Evolutionary conservation across 2,113 vertebrate genomes (phyloP).

Genomic region (Sigmodon hispidus): DNA sequence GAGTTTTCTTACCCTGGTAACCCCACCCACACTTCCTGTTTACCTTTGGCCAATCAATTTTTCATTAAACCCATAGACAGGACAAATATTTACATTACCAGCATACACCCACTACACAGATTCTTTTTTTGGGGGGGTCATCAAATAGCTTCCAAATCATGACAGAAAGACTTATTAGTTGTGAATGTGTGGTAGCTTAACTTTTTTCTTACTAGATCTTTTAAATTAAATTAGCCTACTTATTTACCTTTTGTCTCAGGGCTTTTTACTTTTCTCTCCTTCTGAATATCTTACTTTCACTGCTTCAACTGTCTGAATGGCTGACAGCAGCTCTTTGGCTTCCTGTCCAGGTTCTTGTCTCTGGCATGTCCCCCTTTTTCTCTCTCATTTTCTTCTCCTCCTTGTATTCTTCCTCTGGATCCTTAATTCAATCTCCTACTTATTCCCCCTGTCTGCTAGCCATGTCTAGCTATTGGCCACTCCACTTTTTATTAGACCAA

Average conservation of each 20-base stretch:
- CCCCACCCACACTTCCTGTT: too few species aligned
- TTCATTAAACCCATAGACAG: too few species aligned
- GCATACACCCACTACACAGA: too few species aligned
- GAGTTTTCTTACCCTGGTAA: too few species aligned
- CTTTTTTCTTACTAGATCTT: not conserved
- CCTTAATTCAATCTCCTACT: not conserved
- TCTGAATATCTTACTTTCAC: not conserved
- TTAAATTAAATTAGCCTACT: not conserved
- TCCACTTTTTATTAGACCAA: not conserved
- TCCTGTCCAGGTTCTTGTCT: not conserved
- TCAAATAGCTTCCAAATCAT: not conserved
- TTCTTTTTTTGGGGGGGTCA: too few species aligned
- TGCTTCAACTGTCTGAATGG: not conserved
- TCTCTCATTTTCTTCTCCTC: not conserved
- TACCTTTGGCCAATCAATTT: too few species aligned
- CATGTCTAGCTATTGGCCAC: not conserved
- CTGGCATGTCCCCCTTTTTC: not conserved
- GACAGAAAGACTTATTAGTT: not conserved
- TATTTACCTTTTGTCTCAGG: not conserved
- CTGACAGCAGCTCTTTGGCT: not conserved
- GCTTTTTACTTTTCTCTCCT: not conserved
- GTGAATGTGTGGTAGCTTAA: not conserved
- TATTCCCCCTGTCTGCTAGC: not conserved
- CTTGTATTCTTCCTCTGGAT: not conserved
- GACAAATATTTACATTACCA: too few species aligned